Conservation (phyloP, 2,888 invertebrate genomes). For the Allacma fusca region DNA sequence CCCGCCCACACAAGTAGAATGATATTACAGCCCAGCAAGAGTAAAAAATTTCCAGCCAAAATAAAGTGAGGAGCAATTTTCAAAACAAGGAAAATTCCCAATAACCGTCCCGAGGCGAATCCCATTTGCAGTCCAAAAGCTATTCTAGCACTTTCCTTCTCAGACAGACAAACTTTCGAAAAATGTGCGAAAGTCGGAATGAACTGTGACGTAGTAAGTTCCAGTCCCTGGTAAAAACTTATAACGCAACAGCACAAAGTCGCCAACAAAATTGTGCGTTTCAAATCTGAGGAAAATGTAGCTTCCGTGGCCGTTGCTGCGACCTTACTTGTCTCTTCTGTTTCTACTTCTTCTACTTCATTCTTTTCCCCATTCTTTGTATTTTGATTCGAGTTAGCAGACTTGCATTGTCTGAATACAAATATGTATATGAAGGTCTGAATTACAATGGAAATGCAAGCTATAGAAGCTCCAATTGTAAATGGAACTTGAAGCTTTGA, state of each 20-base stretch:
- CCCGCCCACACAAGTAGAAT: slow-evolving; percentile 12
- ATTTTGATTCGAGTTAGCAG: not conserved
- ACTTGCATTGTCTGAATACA: no score
- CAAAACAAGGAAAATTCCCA: slow-evolving; percentile 29
- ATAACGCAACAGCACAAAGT: slow-evolving; percentile 43
- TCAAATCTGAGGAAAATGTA: not conserved
- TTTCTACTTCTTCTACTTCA: not conserved
- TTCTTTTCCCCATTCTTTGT: not conserved
- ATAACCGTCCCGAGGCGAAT: slow-evolving; percentile 10
- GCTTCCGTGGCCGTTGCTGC: not conserved
- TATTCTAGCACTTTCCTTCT: slow-evolving; percentile 18
- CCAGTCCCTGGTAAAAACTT: slow-evolving; percentile 49
- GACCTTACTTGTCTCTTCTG: not conserved
- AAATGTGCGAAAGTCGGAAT: slow-evolving; percentile 23
- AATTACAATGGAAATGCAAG: not conserved
- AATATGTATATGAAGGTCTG: not conserved
- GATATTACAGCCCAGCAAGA: not conserved
- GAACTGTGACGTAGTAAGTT: slow-evolving; percentile 39
- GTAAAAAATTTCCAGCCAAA: slow-evolving; percentile 4
- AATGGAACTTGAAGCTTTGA: not conserved
- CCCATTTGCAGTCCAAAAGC: slow-evolving; percentile 19
- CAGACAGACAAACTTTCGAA: slow-evolving; percentile 15
- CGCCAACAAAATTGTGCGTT: slow-evolving; percentile 22
- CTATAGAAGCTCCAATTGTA: not conserved
- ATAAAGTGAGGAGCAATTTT: slow-evolving; percentile 21